These are phyloP conservation scores for Alcedo quadribrachys DNA, from an alignment of 2,797 vertebrate species.

Conservation along the genomic window DNA sequence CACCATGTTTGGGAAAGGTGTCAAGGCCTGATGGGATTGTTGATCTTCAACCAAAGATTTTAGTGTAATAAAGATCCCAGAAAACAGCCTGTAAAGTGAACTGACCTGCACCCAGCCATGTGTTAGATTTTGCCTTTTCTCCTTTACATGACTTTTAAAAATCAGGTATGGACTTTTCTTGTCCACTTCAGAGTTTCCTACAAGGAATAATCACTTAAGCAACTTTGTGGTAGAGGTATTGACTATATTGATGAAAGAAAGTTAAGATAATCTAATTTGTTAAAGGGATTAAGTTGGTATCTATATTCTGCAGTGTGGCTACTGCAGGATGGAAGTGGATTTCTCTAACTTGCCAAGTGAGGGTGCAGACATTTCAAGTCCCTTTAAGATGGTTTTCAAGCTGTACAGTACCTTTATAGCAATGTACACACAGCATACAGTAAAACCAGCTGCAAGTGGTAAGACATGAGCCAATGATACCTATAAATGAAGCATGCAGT, in stretches of 20 bases:
- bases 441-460: not conserved
- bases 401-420: not conserved
- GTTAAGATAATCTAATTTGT: not conserved
- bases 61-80: not conserved
- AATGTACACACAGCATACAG: not conserved
- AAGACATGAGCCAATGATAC: not conserved
- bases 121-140: not conserved
- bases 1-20: not conserved
- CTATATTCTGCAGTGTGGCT: not conserved
- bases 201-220: not conserved
- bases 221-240: not conserved
- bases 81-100: not conserved
- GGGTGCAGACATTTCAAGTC: not conserved
- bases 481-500: not conserved
- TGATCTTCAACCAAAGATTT: not conserved
- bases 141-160: not conserved
- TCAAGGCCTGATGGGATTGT: not conserved
- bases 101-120: not conserved
- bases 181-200: not conserved
- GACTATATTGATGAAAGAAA: not conserved
- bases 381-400: not conserved
- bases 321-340: not conserved
- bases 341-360: conserved; percentile 3
- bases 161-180: not conserved
- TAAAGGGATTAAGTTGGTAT: not conserved